A percentile compares a stretch with the other conserved stretches of the same genome.
phyloP scores from a whole-genome alignment of 2,797 vertebrate species.

The Tadarida brasiliensis region DNA sequence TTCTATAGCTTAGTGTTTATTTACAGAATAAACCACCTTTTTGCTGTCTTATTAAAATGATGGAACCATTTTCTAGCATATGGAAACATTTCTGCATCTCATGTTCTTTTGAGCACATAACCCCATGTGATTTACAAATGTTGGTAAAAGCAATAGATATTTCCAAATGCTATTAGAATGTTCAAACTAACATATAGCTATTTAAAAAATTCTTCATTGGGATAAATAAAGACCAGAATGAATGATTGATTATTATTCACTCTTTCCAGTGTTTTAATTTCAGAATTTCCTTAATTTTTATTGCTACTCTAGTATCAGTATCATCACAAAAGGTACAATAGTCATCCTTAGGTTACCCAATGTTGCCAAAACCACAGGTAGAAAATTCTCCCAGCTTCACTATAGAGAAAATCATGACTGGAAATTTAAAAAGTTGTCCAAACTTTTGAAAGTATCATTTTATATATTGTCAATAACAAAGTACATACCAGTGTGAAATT shows the following conservation, averaged over 20 bases:
- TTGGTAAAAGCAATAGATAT: slow-evolving; percentile 65
- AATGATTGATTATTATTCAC: neutral
- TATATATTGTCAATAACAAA: slow-evolving; percentile 44
- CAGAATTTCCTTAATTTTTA: slow-evolving; percentile 47
- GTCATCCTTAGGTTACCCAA: neutral
- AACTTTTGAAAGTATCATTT: slow-evolving; percentile 58
- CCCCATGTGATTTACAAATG: slow-evolving; percentile 68
- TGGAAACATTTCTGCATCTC: slow-evolving; percentile 69
- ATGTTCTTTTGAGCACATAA: slow-evolving; percentile 71
- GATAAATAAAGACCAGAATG: slow-evolving; percentile 44
- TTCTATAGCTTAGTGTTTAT: slow-evolving; percentile 53
- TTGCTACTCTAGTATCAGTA: neutral
- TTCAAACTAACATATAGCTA: slow-evolving; percentile 37
- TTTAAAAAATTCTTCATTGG: neutral
- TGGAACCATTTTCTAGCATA: slow-evolving; percentile 63
- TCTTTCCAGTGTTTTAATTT: slow-evolving; percentile 49
- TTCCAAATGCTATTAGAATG: slow-evolving; percentile 60
- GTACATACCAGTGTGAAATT: neutral
- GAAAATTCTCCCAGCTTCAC: slow-evolving; percentile 49
- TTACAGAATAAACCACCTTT: slow-evolving; percentile 60
- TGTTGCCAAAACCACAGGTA: neutral
- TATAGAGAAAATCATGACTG: slow-evolving; percentile 52
- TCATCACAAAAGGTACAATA: slow-evolving; percentile 41
- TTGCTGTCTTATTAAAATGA: slow-evolving; percentile 58
- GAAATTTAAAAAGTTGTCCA: neutral